Evolutionary conservation across 2,113 vertebrate genomes (phyloP).

Genomic region (Lipotes vexillifer): DNA sequence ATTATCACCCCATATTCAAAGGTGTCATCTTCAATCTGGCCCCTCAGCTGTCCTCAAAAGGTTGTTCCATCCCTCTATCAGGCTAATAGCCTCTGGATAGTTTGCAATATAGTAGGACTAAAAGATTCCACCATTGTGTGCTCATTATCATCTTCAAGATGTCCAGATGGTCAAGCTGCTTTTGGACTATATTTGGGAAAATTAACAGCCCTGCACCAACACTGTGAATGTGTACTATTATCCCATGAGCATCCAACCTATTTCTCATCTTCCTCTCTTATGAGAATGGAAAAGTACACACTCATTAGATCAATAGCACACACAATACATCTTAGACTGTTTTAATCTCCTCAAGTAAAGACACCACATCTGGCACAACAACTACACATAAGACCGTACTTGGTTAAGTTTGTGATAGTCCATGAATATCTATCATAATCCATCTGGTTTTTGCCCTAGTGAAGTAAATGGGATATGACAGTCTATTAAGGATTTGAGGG

Average conservation of each 20-base stretch:
- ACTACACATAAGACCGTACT: neutral
- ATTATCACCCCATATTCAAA: neutral
- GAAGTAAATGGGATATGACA: neutral
- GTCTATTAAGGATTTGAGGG: neutral
- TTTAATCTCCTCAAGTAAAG: neutral
- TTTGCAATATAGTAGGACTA: neutral
- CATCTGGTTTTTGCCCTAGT: neutral
- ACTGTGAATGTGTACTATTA: neutral
- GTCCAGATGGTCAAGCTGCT: neutral
- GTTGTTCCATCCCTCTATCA: neutral
- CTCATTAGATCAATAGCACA: neutral
- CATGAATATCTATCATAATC: neutral
- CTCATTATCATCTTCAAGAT: neutral
- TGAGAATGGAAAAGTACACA: neutral
- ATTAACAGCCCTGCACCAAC: neutral
- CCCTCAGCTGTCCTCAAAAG: neutral
- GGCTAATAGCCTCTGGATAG: neutral
- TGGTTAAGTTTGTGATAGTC: neutral
- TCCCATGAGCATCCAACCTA: neutral
- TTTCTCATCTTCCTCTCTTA: neutral
- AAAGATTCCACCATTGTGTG: neutral
- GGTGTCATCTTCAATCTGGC: neutral
- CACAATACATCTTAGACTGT: neutral
- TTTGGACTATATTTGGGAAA: neutral
- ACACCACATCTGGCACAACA: neutral